Evolutionary conservation across 2,797 vertebrate species (phyloP).

Genomic region (Gallinago stenura): DNA sequence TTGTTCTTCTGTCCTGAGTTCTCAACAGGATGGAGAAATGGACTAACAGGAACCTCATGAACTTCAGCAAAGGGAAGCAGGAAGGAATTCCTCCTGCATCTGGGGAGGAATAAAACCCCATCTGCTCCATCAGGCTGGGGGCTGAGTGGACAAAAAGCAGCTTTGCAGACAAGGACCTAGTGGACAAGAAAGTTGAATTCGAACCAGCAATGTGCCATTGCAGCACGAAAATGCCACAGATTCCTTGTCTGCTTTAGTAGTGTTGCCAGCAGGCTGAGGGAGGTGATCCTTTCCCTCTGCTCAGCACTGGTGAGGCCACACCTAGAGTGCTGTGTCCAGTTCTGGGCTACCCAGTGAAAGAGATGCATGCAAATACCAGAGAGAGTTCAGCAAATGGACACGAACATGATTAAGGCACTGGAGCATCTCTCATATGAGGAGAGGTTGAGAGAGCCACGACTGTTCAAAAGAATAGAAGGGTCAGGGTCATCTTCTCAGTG

Average conservation of each 20-base stretch:
- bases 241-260: background rate
- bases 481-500: background rate
- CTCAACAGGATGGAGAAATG: background rate
- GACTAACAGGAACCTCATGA: background rate
- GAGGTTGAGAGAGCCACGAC: background rate
- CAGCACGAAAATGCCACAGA: background rate
- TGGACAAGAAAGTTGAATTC: background rate
- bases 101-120: background rate
- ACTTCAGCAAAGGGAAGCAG: background rate
- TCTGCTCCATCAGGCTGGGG: background rate
- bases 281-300: background rate
- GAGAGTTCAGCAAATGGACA: background rate
- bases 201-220: background rate
- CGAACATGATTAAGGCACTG: background rate
- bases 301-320: background rate
- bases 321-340: background rate
- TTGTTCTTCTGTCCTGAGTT: background rate
- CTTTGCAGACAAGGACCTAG: background rate
- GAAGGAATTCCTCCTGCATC: background rate
- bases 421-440: background rate
- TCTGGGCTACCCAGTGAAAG: background rate
- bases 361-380: background rate
- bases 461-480: background rate
- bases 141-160: background rate
- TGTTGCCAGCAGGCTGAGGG: background rate